These are phyloP conservation scores for Augochlora pura DNA, from an alignment of 1,140 invertebrate species.

Conservation along the genomic window DNA sequence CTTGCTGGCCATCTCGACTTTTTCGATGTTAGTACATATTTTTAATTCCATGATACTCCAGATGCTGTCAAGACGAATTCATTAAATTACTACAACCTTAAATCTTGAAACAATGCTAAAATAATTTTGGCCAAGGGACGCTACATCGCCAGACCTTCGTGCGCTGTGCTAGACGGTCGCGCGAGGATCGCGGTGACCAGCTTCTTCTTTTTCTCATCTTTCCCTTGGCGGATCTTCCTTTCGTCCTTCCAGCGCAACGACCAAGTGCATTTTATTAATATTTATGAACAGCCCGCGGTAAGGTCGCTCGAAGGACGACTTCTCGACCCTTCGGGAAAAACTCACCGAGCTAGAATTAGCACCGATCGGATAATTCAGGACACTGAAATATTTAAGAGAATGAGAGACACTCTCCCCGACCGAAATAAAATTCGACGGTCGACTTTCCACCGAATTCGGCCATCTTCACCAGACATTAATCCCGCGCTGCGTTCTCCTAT, in stretches of 20 bases:
- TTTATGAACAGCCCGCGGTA: conserved; percentile 71
- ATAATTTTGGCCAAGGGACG: no score
- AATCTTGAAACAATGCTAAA: no score
- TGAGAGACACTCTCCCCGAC: not conserved
- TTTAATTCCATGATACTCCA: no score
- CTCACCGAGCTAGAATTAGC: not conserved
- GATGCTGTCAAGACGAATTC: no score
- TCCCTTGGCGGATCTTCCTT: conserved; percentile 49
- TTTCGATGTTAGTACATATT: no score
- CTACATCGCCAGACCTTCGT: no score
- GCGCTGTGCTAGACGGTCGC: not conserved
- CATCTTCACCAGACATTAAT: not conserved
- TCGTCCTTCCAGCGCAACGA: conserved; percentile 55
- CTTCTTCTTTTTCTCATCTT: conserved; percentile 50
- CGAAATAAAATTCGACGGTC: not conserved
- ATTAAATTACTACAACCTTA: no score
- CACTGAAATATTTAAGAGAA: not conserved
- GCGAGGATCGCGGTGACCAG: not conserved
- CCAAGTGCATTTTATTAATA: conserved; percentile 67
- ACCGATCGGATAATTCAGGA: not conserved
- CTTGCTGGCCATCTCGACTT: no score
- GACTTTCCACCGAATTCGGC: no score
- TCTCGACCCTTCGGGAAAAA: conserved; percentile 41
- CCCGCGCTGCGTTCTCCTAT: no score
- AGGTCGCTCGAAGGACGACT: conserved; percentile 68